A percentile compares a stretch with the other conserved stretches of the same genome.
Evolutionary conservation across 2,113 vertebrate species (phyloP).

Genomic region (Romanogobio albipinnatus): DNA sequence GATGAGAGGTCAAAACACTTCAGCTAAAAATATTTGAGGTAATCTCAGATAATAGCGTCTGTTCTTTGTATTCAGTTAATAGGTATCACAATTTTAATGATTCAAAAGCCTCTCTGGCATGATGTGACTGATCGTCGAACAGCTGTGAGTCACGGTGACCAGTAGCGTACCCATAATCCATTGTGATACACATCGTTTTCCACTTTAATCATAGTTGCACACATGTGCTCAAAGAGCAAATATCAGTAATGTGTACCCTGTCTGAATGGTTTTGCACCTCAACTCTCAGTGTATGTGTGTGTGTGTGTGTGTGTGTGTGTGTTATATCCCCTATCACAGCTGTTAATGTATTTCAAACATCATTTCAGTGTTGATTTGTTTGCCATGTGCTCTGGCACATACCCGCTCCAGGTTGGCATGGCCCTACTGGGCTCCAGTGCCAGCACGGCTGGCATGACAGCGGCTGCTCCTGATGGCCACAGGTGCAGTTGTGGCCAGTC

Average conservation of each 20-base stretch:
- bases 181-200: slow-evolving; percentile 36
- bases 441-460: slow-evolving; percentile 41
- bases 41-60: not conserved
- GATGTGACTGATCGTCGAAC: slow-evolving; percentile 27
- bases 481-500: slow-evolving; percentile 74
- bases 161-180: slow-evolving; percentile 49
- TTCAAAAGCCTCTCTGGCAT: not conserved
- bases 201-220: slow-evolving; percentile 52
- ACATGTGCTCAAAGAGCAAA: slow-evolving; percentile 49
- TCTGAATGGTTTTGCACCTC: slow-evolving; percentile 49
- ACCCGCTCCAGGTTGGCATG: slow-evolving; percentile 68
- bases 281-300: slow-evolving; percentile 7
- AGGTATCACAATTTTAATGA: not conserved
- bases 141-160: slow-evolving; percentile 38
- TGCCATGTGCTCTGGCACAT: slow-evolving; percentile 64
- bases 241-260: slow-evolving; percentile 40
- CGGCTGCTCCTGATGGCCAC: slow-evolving; percentile 67
- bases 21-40: not conserved
- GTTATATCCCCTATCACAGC: slow-evolving; percentile 59
- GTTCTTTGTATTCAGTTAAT: slow-evolving; percentile 28
- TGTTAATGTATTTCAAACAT: slow-evolving; percentile 58
- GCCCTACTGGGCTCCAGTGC: slow-evolving; percentile 38
- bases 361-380: slow-evolving; percentile 68
- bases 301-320: slow-evolving; percentile 19
- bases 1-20: not conserved